Conservation (phyloP, 2,797 vertebrate species). For the Anguilla anguilla region DNA sequence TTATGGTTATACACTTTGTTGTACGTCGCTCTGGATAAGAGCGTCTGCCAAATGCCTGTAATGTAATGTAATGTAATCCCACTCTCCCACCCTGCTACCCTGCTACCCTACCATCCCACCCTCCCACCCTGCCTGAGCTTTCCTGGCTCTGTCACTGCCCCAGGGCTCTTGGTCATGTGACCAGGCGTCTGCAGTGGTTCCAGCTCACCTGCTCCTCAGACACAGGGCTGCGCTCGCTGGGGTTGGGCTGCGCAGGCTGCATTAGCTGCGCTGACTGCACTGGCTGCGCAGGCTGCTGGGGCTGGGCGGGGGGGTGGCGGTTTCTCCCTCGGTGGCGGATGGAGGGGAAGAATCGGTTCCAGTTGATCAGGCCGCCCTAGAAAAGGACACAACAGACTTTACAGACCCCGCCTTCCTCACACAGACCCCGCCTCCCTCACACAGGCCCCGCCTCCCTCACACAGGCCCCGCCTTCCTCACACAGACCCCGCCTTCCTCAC, state of each 20-base stretch:
- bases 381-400: background rate
- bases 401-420: background rate
- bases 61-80: too few relatives aligned
- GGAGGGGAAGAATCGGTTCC: slow-evolving; percentile 88
- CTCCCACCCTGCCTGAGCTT: too few relatives aligned
- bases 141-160: too few relatives aligned
- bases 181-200: background rate
- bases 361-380: slow-evolving; percentile 86
- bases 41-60: too few relatives aligned
- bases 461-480: too few relatives aligned
- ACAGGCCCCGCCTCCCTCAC: too few relatives aligned
- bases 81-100: too few relatives aligned
- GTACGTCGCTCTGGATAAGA: too few relatives aligned
- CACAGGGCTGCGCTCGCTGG: slow-evolving; percentile 65
- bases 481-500: too few relatives aligned
- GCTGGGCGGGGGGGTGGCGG: slow-evolving; percentile 69
- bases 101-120: too few relatives aligned
- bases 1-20: too few relatives aligned
- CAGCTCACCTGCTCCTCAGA: slow-evolving; percentile 89
- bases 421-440: too few relatives aligned
- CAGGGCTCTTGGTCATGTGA: background rate
- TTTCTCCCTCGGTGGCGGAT: slow-evolving; percentile 81
- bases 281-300: slow-evolving; percentile 64
- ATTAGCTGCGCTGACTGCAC: slow-evolving; percentile 36
- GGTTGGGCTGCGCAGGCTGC: slow-evolving; percentile 14